A percentile compares a stretch with the other conserved stretches of the same genome.
Conservation (phyloP, 2,888 invertebrate species). For the Spilarctia lutea region DNA sequence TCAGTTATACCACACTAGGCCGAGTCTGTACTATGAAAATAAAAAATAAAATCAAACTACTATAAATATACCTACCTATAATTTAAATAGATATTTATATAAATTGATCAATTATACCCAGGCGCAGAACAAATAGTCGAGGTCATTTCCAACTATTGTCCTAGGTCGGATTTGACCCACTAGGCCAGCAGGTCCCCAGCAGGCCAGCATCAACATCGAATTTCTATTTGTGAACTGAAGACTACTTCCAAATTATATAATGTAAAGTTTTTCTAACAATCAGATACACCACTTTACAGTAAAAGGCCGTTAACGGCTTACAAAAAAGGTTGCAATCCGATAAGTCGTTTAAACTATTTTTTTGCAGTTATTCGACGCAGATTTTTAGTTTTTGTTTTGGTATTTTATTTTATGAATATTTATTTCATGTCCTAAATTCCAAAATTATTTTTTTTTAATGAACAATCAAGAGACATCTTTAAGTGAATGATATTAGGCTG, state of each 20-base stretch:
- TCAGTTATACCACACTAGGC: not conserved
- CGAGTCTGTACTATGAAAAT: not conserved
- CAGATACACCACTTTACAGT: not conserved
- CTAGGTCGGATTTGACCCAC: not conserved
- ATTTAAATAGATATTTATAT: not conserved
- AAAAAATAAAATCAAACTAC: not conserved
- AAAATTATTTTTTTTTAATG: not conserved
- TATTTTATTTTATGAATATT: too few species aligned
- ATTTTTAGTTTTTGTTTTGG: not conserved
- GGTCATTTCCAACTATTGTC: not conserved
- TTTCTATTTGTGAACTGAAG: not conserved
- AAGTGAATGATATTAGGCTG: not conserved
- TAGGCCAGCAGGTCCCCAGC: not conserved
- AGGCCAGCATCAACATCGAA: not conserved
- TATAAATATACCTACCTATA: not conserved
- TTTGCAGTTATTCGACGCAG: not conserved
- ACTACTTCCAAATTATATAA: not conserved
- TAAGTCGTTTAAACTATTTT: not conserved
- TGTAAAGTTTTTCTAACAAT: not conserved
- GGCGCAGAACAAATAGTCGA: not conserved
- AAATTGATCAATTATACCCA: not conserved
- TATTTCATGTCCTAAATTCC: not conserved
- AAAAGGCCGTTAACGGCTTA: not conserved
- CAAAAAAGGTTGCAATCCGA: not conserved
- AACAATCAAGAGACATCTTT: not conserved